Evolutionary conservation across 2,797 vertebrate genomes (phyloP), one percentile per base, ranked within the genome.

Genomic region (Podarcis siculus): DNA sequence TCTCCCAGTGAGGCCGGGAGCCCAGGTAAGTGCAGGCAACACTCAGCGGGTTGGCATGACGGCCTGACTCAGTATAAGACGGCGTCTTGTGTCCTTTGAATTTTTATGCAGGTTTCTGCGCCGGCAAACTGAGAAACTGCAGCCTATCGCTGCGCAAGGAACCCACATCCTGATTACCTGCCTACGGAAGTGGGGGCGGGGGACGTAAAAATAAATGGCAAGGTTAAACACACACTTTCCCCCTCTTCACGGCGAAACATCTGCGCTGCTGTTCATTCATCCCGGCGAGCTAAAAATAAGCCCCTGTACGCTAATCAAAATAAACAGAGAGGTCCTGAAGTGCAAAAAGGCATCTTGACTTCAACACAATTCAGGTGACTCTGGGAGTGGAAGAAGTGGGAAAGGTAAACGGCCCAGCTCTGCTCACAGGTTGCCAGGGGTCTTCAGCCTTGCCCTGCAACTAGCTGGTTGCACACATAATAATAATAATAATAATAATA

Each of bases 111-210:
- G 93, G 95, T 90, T 95, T 90, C 90, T 92, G 92, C 91, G 86
- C 10, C 49, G 3, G 13, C 91, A 91, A 94, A 94, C 94, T 95
- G 96, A 95, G 95, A 96, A 95, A 94, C 92, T 79, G 78, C 85
- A 87, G 76, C 91, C 89, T 93, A 84, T 93, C 92, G 92, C 95
- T 93, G 95, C 86, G 91, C 92, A 95, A 94, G 95, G 95, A 96
- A 96, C 97, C 49, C 97, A 97, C 97, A 97, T 97, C 97, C 96
- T 97, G 95, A 96, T 96, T 95, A 96, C 95, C 95, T 95, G 94
- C 95, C 94, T 89, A 94, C 35, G 37, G 87, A 79, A 78, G 45
- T 32, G 66, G 42, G 27, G 64, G 73, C 32, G 89, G 92, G 45
- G 91, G 89, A 94, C 91, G 82, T 96, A 96, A 97, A 97, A 97